Conservation (phyloP, 30 jellyfish, hydroid and myxozoan genomes). For the Aurelia sp. region DNA sequence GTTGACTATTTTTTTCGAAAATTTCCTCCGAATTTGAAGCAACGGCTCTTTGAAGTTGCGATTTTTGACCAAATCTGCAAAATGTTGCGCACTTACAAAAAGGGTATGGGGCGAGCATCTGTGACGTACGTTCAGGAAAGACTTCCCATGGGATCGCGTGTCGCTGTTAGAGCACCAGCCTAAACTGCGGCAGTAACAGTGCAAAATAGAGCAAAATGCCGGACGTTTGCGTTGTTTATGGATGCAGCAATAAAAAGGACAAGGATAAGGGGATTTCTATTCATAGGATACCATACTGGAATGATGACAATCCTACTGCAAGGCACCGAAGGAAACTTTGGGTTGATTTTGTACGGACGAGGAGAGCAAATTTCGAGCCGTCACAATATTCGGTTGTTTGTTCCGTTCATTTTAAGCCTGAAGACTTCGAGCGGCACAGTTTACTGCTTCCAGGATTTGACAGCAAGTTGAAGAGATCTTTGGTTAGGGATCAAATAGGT, state of each 20-base stretch:
- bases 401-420: slow-evolving; percentile 5
- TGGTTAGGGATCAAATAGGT: neutral
- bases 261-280: neutral
- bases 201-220: neutral
- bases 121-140: slow-evolving; percentile 13
- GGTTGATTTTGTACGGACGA: neutral
- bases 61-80: slow-evolving; percentile 7
- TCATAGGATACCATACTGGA: slow-evolving; percentile 7
- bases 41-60: neutral
- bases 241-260: neutral
- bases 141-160: neutral
- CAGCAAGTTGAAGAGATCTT: neutral
- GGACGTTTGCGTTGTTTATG: slow-evolving; percentile 24
- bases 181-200: too few relatives aligned
- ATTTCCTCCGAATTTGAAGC: neutral
- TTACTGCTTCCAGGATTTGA: neutral
- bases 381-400: neutral
- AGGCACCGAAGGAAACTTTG: neutral
- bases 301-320: slow-evolving; percentile 1
- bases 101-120: slow-evolving; percentile 9
- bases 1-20: neutral
- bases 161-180: neutral
- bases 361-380: neutral
- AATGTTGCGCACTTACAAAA: neutral
- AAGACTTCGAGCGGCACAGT: neutral